Evolutionary conservation across 2,888 invertebrate species (phyloP), one percentile per base, ranked within the genome.

Genomic region (Caenorhabditis sp.): DNA sequence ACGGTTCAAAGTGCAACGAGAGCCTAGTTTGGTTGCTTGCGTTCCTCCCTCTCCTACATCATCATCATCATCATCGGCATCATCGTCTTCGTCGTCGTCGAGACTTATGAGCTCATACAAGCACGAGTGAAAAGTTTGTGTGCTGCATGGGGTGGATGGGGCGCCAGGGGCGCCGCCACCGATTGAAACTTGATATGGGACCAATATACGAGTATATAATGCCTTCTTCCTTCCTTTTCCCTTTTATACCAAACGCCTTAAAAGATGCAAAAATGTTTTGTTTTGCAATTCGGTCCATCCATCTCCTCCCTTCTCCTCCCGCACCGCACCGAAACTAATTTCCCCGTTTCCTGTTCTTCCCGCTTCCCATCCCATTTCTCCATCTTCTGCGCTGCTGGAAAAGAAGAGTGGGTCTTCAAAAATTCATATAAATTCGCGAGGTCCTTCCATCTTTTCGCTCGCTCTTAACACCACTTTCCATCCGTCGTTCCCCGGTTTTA

Each of bases 191-290:
- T 60, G 76, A 76, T 76, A 67, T 60, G 47, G 53, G 65, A 74
- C 65, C 74, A 74, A 74, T 74, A 72, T 56, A 74, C 72, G 64
- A 47, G 65, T 74, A 58, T 67, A 76, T 76, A 67, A 67, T 61
- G 51, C 64, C 50, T 55, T 40, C 35, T 50, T 28, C 22, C 51
- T 55, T 47, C 32, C 47, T 50, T 22, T 65, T 47, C 47, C 47
- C 50, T 35, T 56, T 61, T 53, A 47, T 61, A 72, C 56, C 61
- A 62, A 47, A 47, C 47, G 47, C 47, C 47, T 47, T 47, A 47
- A 47, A 47, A 47, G 47, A 47, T 47, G 47, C 62, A 37, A 37
- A 58, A 37, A 68, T 58, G 69, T 32, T 32, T 32, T 69, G 56
- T 56, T 56, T 56, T 56, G 56, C 56, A 56, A 56, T 56, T 56